phyloP scores from a whole-genome alignment of 2,888 invertebrate species.

The Aquatica leii region DNA sequence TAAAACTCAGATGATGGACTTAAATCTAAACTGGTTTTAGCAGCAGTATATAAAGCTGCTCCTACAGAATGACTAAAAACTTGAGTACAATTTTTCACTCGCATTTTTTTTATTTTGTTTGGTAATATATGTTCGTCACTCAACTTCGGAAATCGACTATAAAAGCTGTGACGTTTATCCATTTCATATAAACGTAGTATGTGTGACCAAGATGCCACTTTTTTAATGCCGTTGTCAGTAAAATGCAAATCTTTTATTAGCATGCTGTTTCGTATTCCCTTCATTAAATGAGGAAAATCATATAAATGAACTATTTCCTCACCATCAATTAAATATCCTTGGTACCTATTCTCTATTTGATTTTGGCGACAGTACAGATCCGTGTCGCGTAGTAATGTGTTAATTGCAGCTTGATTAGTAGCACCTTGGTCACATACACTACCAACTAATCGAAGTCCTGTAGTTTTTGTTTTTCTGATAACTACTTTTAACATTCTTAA shows the following conservation, averaged over 20 bases:
- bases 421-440: conserved; percentile 22
- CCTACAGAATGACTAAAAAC: too few species aligned
- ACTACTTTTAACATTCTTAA: neutral
- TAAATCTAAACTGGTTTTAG: too few species aligned
- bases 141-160: neutral
- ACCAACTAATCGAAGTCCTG: conserved; percentile 14
- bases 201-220: too few species aligned
- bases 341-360: conserved; percentile 19
- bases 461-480: neutral
- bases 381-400: conserved; percentile 14
- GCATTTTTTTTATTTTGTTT: conserved; percentile 10
- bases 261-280: conserved; percentile 34
- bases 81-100: neutral
- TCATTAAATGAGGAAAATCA: conserved; percentile 28
- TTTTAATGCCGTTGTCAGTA: neutral
- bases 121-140: neutral
- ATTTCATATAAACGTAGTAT: too few species aligned
- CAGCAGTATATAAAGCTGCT: too few species aligned
- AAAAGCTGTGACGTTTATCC: neutral
- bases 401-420: conserved; percentile 28
- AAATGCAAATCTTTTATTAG: conserved; percentile 3
- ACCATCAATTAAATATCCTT: too few species aligned
- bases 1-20: neutral
- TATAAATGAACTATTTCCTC: conserved; percentile 28
- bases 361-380: neutral